Evolutionary conservation across 37 sponge, comb jelly and placozoan genomes (phyloP), one percentile per base, ranked within the genome.

Genomic region (Eunapius fragilis): DNA sequence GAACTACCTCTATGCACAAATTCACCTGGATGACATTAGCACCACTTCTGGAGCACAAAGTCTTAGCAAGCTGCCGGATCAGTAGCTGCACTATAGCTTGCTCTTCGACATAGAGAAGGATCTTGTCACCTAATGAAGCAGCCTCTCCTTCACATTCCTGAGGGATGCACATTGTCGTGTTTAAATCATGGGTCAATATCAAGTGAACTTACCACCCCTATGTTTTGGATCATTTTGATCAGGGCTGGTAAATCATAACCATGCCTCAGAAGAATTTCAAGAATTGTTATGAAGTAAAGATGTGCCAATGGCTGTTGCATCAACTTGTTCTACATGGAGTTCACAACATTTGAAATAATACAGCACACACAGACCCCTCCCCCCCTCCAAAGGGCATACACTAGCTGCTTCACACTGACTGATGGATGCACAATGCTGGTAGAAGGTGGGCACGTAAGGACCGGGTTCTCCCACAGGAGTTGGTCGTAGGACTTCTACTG

Each of bases 301-400:
- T 96, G 93, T 36, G 87, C 86, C 28, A 96, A 68, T 25, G 91
- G 91, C 74, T 96, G 96, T 85, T 89, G 91, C 96, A 96, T 93
- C 3, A 70, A 45, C 2, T 14, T 72, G 48, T 75, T 90, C 91
- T 90, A 77, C 26, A 68, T 31, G 31, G 79, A 19, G 45, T 33
- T 3, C 33, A 10, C 7, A 2, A 75, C 14, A 75, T 11, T 32
- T 32, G 14, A 32, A 2, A 75, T 34, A 26, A 24, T 7, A 75
- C 31, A 75, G 27, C n/a, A 32, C 14, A 75, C 76, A 75, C 0
- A 73, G 74, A 73, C n/a, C n/a, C n/a, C n/a, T n/a, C n/a, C n/a
- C n/a, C n/a, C n/a, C n/a, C n/a, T n/a, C n/a, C n/a, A n/a, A n/a
- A 17, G 41, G 41, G 9, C 67, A 36, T 67, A 89, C 90, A 74